A percentile compares a stretch with the other conserved stretches of the same genome.
These are phyloP conservation scores for Teinopalpus imperialis DNA, from an alignment of 2,888 invertebrate species.

Conservation along the genomic window DNA sequence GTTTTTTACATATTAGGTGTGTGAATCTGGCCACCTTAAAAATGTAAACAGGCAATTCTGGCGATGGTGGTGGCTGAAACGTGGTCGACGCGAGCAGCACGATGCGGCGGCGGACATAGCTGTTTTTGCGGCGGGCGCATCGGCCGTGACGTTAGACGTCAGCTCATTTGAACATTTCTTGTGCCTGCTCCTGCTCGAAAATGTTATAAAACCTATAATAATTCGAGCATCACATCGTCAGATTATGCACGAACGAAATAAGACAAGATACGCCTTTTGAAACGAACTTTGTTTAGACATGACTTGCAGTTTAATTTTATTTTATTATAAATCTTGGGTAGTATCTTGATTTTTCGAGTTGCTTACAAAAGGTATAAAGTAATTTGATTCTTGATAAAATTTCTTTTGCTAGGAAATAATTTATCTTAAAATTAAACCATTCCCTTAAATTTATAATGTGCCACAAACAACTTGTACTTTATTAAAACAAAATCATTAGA, in stretches of 20 bases:
- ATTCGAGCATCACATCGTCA: constrained; percentile 9
- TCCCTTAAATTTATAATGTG: too few relatives aligned
- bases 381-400: too few relatives aligned
- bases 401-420: too few relatives aligned
- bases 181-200: constrained; percentile 46
- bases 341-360: too few relatives aligned
- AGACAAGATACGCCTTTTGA: constrained; percentile 7
- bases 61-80: not conserved
- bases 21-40: not conserved
- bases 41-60: constrained; percentile 7
- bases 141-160: constrained; percentile 74
- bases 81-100: constrained; percentile 28
- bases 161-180: constrained; percentile 76
- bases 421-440: too few relatives aligned
- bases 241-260: constrained; percentile 20
- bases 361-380: too few relatives aligned
- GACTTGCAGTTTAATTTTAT: not conserved
- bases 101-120: constrained; percentile 59
- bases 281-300: not conserved
- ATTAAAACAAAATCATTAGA: too few relatives aligned
- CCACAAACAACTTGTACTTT: too few relatives aligned
- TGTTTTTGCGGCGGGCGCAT: constrained; percentile 62
- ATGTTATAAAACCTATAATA: constrained; percentile 8
- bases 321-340: too few relatives aligned
- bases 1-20: constrained; percentile 3